Conservation (phyloP, 1,140 invertebrate species). For the Zaprionus kolodkinae region DNA sequence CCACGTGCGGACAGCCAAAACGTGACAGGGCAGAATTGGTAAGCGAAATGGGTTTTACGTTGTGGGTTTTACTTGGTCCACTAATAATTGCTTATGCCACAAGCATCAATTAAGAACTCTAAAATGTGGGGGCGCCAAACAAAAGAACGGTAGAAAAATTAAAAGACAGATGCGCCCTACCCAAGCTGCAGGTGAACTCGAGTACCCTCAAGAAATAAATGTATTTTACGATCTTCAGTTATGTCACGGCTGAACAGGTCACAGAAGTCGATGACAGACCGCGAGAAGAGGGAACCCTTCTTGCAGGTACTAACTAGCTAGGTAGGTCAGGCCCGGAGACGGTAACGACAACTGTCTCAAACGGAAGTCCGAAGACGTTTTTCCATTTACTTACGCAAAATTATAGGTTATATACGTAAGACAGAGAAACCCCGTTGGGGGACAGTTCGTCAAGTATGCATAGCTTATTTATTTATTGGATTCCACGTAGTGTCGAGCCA, state of each 20-base stretch:
- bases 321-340: constrained; percentile 25
- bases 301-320: constrained; percentile 28
- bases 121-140: constrained; percentile 54
- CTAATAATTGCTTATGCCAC: constrained; percentile 75
- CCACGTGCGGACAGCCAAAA: constrained; percentile 60
- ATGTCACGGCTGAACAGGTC: constrained; percentile 12
- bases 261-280: constrained; percentile 36
- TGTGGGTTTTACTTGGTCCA: not conserved
- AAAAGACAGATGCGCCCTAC: no score
- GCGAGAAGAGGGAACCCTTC: constrained; percentile 21
- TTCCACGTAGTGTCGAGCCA: constrained; percentile 33
- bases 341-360: not conserved
- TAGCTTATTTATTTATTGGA: constrained; percentile 61
- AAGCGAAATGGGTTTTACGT: constrained; percentile 6
- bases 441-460: constrained; percentile 67
- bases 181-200: no score
- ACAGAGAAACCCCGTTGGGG: constrained; percentile 15
- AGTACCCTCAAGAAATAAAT: not conserved
- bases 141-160: no score
- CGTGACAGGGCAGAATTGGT: constrained; percentile 65
- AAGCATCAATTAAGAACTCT: constrained; percentile 72
- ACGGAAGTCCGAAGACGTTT: constrained; percentile 69
- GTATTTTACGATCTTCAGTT: not conserved
- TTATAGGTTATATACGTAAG: constrained; percentile 59
- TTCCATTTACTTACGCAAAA: constrained; percentile 74